Evolutionary conservation across 2,797 vertebrate species (phyloP).

Genomic region (Gila robusta): DNA sequence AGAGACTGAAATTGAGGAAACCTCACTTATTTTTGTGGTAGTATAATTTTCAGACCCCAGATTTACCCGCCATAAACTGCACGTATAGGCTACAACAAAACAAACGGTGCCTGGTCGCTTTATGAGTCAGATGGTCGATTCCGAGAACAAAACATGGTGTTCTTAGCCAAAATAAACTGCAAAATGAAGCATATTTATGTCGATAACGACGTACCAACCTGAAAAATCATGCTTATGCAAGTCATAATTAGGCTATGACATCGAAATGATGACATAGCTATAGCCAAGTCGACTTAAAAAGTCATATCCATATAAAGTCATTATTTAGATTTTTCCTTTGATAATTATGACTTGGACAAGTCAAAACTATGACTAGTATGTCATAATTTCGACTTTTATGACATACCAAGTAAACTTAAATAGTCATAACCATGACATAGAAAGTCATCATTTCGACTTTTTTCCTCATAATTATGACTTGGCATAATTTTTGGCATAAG

Average conservation of each 20-base stretch:
- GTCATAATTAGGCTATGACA: not conserved
- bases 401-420: too few species aligned
- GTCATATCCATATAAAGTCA: too few species aligned
- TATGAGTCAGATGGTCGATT: not conserved
- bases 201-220: not conserved
- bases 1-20: not conserved
- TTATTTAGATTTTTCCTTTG: too few species aligned
- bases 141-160: not conserved
- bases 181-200: not conserved
- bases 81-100: not conserved
- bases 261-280: not conserved
- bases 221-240: not conserved
- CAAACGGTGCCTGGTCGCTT: not conserved
- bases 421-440: too few species aligned
- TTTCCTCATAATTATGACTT: too few species aligned
- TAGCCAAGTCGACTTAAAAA: too few species aligned
- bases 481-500: too few species aligned
- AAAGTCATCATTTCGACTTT: too few species aligned
- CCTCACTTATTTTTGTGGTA: not conserved
- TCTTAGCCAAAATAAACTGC: not conserved
- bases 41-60: not conserved
- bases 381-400: too few species aligned
- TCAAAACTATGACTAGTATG: too few species aligned
- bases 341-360: too few species aligned
- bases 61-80: not conserved